Conservation (phyloP, 2,113 vertebrate genomes). For the cattle (Bos taurus) region ARS-UCD2.0 NC_037329.1:117253001-117253500, state of each 20-base stretch:
- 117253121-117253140: not conserved
- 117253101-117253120: not conserved
- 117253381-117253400: not conserved
- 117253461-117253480: conserved; percentile 20
- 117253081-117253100: not conserved
- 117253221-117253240: not conserved
- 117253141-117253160: not conserved
- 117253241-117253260: not conserved
- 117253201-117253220: not conserved
- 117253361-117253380: not conserved
- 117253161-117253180: not conserved
- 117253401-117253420: conserved; percentile 23
- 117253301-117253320: not conserved
- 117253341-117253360: not conserved
- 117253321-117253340: not conserved
- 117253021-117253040: not conserved
- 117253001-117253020: not conserved
- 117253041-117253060: rapidly evolving
- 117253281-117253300: not conserved
- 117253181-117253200: not conserved
- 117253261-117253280: not conserved
- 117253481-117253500: conserved; percentile 55
- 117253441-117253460: conserved; percentile 4
- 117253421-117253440: conserved; percentile 17
- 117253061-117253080: not conserved